phyloP scores from a whole-genome alignment of 2,888 invertebrate genomes.

The Melieria omissa region DNA sequence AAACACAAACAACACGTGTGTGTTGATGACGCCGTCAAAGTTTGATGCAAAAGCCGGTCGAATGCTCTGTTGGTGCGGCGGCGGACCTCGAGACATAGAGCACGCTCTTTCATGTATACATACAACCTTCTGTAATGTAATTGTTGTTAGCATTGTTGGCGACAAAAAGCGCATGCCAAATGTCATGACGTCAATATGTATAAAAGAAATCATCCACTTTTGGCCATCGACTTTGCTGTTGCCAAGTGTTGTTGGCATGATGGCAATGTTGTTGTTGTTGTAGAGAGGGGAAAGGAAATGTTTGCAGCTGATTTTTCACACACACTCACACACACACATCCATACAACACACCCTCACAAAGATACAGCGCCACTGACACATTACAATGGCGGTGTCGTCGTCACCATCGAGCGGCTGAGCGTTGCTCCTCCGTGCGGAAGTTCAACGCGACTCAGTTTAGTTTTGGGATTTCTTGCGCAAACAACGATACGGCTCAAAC shows the following conservation, averaged over 20 bases:
- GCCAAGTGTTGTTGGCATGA: not conserved
- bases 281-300: not conserved
- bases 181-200: constrained; percentile 50
- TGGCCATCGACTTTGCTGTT: not conserved
- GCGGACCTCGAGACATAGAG: no score
- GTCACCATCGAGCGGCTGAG: not conserved
- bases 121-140: not conserved
- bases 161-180: constrained; percentile 36
- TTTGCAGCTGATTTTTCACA: constrained; percentile 34
- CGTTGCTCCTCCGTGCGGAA: constrained; percentile 17
- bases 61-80: no score
- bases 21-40: no score
- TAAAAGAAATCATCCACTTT: constrained; percentile 40
- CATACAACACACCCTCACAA: no score
- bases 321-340: no score
- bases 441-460: constrained; percentile 33
- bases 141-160: not conserved
- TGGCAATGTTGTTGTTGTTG: not conserved
- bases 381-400: not conserved
- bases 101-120: not conserved
- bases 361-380: no score
- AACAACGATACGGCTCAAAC: constrained; percentile 37
- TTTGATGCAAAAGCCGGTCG: no score
- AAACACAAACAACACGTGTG: no score
- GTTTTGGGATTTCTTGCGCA: constrained; percentile 46